phyloP scores from a whole-genome alignment of 2,888 invertebrate species.

The Drosophila hawaiiensis region DNA sequence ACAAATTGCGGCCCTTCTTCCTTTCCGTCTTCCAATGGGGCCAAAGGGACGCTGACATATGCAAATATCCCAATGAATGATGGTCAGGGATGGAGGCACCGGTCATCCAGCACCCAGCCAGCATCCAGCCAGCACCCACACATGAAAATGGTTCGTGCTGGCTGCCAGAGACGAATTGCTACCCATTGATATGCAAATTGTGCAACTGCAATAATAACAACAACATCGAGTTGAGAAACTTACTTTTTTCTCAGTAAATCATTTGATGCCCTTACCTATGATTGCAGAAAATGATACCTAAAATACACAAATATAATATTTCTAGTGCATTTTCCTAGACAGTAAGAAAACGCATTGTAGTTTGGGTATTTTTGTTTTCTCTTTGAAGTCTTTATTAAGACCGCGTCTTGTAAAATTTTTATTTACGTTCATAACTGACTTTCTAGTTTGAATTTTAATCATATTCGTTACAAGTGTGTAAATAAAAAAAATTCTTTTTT shows the following conservation, averaged over 20 bases:
- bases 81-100: conserved; percentile 33
- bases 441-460: not conserved
- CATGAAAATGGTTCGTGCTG: conserved; percentile 17
- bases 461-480: not conserved
- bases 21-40: conserved; percentile 18
- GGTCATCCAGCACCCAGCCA: conserved; percentile 1
- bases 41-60: conserved; percentile 71
- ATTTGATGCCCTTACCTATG: conserved; percentile 30
- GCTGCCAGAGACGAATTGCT: conserved; percentile 61
- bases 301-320: not conserved
- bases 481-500: not conserved
- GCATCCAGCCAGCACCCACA: not conserved
- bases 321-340: not conserved
- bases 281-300: not conserved
- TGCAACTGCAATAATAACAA: conserved; percentile 34
- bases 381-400: no score
- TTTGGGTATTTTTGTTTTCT: not conserved
- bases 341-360: no score
- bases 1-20: conserved; percentile 69
- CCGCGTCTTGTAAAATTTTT: no score
- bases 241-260: conserved; percentile 1
- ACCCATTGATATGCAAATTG: conserved; percentile 79
- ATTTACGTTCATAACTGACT: no score
- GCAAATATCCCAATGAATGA: conserved; percentile 73
- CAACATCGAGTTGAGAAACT: not conserved